phyloP scores from a whole-genome alignment of 2,888 invertebrate genomes.

The Chrysomela aeneicollis region DNA sequence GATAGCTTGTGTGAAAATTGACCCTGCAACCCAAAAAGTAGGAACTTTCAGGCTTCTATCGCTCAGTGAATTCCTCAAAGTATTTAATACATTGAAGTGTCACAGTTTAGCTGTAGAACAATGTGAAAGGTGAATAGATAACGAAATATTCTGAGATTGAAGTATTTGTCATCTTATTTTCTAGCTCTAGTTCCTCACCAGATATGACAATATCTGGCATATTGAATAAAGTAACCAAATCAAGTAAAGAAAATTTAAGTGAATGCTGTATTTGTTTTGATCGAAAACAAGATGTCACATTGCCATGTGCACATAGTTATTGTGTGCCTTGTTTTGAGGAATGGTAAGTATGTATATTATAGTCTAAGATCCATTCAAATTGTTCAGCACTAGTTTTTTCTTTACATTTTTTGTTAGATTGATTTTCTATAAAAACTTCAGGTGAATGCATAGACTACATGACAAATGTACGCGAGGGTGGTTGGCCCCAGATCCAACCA shows the following conservation, averaged over 20 bases:
- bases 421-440: too few relatives aligned
- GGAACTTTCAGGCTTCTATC: constrained; percentile 68
- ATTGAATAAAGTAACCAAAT: constrained; percentile 51
- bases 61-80: constrained; percentile 71
- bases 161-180: not conserved
- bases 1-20: constrained; percentile 70
- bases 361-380: not conserved
- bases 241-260: constrained; percentile 51
- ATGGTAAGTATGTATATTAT: constrained; percentile 63
- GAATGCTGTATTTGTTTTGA: constrained; percentile 80
- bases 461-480: too few relatives aligned
- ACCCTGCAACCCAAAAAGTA: constrained; percentile 64
- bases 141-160: too few relatives aligned
- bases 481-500: too few relatives aligned
- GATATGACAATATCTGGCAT: constrained; percentile 57
- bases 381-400: too few relatives aligned
- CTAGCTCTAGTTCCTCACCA: constrained; percentile 26
- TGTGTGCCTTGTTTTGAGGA: constrained; percentile 76
- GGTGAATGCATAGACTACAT: too few relatives aligned
- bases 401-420: too few relatives aligned
- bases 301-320: constrained; percentile 76
- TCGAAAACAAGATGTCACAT: constrained; percentile 70
- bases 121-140: constrained; percentile 45
- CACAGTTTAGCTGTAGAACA: constrained; percentile 59
- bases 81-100: constrained; percentile 65